A percentile compares a stretch with the other conserved stretches of the same genome.
Conservation (phyloP, 2,797 vertebrate genomes). For the Eulemur rubriventer region DNA sequence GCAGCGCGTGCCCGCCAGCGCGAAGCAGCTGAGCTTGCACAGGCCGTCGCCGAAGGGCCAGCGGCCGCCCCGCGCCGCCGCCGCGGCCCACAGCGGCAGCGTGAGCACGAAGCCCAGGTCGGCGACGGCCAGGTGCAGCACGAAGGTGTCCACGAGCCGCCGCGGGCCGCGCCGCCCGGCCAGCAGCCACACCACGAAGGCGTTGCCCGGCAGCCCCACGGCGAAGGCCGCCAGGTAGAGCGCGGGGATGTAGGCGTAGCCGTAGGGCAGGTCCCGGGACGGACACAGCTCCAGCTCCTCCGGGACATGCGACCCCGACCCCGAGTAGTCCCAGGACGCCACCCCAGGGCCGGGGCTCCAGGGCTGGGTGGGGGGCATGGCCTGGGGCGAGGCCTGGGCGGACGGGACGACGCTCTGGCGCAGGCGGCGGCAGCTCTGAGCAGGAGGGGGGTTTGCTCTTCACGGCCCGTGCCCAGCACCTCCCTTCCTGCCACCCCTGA, state of each 20-base stretch:
- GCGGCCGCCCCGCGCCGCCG: conserved; percentile 73
- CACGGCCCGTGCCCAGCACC: conserved; percentile 49
- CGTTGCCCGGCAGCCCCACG: conserved; percentile 89
- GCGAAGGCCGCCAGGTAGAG: conserved; percentile 90
- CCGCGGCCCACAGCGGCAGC: conserved; percentile 91
- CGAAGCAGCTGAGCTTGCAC: conserved; percentile 91
- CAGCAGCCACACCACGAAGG: conserved; percentile 89
- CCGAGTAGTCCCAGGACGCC: conserved; percentile 20
- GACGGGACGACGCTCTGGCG: no score
- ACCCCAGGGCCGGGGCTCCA: conserved; percentile 21
- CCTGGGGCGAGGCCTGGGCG: neutral
- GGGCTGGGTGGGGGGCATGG: conserved; percentile 31
- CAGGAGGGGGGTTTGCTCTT: neutral
- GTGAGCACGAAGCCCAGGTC: conserved; percentile 91
- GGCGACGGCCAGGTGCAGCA: conserved; percentile 90
- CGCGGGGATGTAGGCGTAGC: conserved; percentile 81
- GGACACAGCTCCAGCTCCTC: conserved; percentile 54
- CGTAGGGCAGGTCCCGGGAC: conserved; percentile 63
- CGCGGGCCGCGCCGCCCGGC: conserved; percentile 73
- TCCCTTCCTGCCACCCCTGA: conserved; percentile 65
- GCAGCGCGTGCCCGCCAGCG: conserved; percentile 90
- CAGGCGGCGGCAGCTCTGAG: neutral
- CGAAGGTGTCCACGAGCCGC: conserved; percentile 91
- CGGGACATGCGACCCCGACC: neutral
- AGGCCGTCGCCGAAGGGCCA: conserved; percentile 88